phyloP scores from a whole-genome alignment of 2,113 vertebrate genomes.

The Anoura caudifer region DNA sequence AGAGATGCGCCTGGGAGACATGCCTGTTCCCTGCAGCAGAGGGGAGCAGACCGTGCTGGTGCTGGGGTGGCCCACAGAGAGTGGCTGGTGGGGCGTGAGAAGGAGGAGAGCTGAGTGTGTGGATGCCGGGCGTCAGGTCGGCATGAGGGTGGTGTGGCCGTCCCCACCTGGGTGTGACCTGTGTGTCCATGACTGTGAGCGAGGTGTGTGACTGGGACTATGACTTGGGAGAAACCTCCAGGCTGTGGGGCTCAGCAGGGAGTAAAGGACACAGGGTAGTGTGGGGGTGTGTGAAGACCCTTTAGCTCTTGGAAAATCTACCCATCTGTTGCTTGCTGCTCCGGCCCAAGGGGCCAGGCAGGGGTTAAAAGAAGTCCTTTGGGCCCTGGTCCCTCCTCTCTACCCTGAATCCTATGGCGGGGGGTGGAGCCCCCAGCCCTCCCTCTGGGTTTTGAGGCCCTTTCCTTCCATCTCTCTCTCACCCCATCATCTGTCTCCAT shows the following conservation, averaged over 20 bases:
- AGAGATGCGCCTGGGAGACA: neutral
- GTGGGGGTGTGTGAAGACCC: neutral
- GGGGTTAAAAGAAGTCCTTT: neutral
- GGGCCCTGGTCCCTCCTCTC: neutral
- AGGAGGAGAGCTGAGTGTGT: neutral
- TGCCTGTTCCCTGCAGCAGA: neutral
- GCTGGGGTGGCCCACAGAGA: neutral
- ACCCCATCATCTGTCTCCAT: neutral
- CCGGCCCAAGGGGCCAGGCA: neutral
- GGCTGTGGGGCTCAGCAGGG: neutral
- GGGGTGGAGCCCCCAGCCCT: neutral
- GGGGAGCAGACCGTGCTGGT: accelerated
- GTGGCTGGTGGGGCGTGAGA: neutral
- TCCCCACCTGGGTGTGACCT: neutral
- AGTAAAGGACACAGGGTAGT: neutral
- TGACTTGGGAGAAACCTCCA: neutral
- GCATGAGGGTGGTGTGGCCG: neutral
- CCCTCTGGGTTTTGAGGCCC: neutral
- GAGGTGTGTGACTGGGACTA: neutral
- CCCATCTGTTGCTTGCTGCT: neutral
- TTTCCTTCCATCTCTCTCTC: neutral
- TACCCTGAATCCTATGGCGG: accelerated
- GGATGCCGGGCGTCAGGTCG: neutral
- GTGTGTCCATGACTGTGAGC: neutral
- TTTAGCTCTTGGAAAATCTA: neutral